Evolutionary conservation across 53 echinoderm and acorn worm genomes (phyloP).

Genomic region (Paracentrotus lividus): DNA sequence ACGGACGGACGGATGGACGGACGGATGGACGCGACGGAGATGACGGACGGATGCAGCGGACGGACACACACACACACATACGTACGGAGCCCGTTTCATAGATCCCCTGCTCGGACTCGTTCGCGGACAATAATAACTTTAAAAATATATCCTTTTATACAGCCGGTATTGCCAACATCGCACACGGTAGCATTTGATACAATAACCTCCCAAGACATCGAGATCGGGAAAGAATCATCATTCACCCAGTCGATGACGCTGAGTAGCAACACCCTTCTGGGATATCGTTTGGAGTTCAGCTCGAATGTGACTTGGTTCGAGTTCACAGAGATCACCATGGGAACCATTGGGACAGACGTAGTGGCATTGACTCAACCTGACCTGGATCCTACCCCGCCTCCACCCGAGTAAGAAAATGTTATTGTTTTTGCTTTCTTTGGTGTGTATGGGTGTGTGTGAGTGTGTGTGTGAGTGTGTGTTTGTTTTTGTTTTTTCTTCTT

Average conservation of each 20-base stretch:
- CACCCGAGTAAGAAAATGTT: background rate
- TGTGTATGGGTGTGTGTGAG: too few species aligned
- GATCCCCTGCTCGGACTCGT: too few species aligned
- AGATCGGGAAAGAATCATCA: slow-evolving; percentile 59
- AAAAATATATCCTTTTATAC: background rate
- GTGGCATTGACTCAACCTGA: background rate
- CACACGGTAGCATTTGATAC: slow-evolving; percentile 25
- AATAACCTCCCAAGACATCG: slow-evolving; percentile 58
- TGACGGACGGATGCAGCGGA: too few species aligned
- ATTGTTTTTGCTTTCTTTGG: too few species aligned
- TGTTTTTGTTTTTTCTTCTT: too few species aligned
- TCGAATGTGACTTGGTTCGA: slow-evolving; percentile 71
- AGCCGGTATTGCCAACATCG: slow-evolving; percentile 15
- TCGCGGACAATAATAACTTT: too few species aligned
- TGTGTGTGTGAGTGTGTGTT: too few species aligned
- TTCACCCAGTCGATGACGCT: slow-evolving; percentile 72
- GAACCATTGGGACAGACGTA: slow-evolving; percentile 33
- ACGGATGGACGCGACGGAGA: too few species aligned
- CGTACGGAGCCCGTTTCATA: too few species aligned
- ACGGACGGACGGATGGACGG: too few species aligned
- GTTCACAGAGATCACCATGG: slow-evolving; percentile 67
- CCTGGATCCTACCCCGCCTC: background rate
- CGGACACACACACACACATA: too few species aligned
- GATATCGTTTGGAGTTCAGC: slow-evolving; percentile 70
- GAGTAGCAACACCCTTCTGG: slow-evolving; percentile 46